Evolutionary conservation across 2,113 vertebrate genomes (phyloP), one percentile per base, ranked within the genome.

Genomic region (Otolemur garnettii): DNA sequence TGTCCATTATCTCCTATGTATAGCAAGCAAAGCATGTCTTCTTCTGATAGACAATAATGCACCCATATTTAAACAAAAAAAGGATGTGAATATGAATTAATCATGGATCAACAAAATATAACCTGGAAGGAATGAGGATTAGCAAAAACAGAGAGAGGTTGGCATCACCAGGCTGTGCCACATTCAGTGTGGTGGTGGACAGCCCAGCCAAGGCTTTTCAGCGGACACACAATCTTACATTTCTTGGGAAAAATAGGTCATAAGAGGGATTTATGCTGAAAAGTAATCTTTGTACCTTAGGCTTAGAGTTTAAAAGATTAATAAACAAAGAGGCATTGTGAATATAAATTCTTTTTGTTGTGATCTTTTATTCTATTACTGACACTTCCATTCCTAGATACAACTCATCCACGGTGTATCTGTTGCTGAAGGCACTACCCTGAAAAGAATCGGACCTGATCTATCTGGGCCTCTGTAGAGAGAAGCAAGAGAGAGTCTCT

Each of bases 261-360:
- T 88, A 45, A 93, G 24, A 93, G 74, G 79, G 91, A 89, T 95
- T 78, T 64, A 89, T 38, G 22, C 78, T 5, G 15, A 86, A 77
- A 50, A 84, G 91, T 35, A 59, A 13, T 42, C 50, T 35, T n/a
- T 91, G 42, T 18, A 2, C 33, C 57, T 93, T 30, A 91, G 33
- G 57, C 69, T 93, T 71, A 80, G n/a, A 50, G 45, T 89, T 82
- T 93, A 86, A 81, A 74, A 50, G 93, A 96, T 96, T 96, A 96
- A 91, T 55, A 89, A 92, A 93, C 91, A 97, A 93, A 95, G 59
- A 33, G 69, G 24, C 59, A 75, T 42, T 95, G 69, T 62, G 5
- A 57, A 57, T 79, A 86, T 33, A 80, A 82, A 79, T 60, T 91
- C 42, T 80, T 89, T 66, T 72, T 45, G 66, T 85, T 75, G 80